Evolutionary conservation across 2,797 vertebrate genomes (phyloP).

Genomic region (Hephaestus fuliginosus): DNA sequence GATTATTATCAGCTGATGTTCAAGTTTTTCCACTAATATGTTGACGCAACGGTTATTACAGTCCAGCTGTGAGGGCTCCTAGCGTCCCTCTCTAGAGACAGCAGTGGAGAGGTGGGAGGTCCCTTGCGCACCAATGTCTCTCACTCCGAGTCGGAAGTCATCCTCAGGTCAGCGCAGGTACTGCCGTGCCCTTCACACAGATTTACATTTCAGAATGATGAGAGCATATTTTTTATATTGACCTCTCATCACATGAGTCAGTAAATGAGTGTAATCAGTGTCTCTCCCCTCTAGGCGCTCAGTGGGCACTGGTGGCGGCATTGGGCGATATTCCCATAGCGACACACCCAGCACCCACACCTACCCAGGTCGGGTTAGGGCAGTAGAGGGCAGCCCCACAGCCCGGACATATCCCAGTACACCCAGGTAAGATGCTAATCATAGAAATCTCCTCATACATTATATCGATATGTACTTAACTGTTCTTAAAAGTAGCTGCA

Average conservation of each 20-base stretch:
- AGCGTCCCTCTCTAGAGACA: slow-evolving; percentile 64
- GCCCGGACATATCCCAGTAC: slow-evolving; percentile 87
- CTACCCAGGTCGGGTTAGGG: slow-evolving; percentile 89
- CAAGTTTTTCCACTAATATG: not conserved
- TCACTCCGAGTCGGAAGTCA: slow-evolving; percentile 79
- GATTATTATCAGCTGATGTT: not conserved
- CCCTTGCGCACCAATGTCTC: slow-evolving; percentile 78
- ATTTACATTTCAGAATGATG: not conserved
- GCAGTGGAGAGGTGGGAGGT: slow-evolving; percentile 52
- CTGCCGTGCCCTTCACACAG: slow-evolving; percentile 11
- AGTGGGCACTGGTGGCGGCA: slow-evolving; percentile 70
- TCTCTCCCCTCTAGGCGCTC: slow-evolving; percentile 70
- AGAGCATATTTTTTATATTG: not conserved
- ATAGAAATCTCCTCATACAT: too few relatives aligned
- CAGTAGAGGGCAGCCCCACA: slow-evolving; percentile 91
- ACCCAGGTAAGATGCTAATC: slow-evolving; percentile 75
- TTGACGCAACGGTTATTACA: slow-evolving; percentile 32
- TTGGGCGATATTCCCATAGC: slow-evolving; percentile 70
- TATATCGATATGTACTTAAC: too few relatives aligned
- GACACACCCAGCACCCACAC: slow-evolving; percentile 83
- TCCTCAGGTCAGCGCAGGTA: slow-evolving; percentile 86
- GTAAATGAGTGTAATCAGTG: not conserved
- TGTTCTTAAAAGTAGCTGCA: not conserved
- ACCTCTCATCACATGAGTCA: not conserved
- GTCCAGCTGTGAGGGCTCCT: slow-evolving; percentile 65